Base-by-base conservation (phyloP, 92 coral and sea anemone genomes). In the Porites cylindrica region DNA sequence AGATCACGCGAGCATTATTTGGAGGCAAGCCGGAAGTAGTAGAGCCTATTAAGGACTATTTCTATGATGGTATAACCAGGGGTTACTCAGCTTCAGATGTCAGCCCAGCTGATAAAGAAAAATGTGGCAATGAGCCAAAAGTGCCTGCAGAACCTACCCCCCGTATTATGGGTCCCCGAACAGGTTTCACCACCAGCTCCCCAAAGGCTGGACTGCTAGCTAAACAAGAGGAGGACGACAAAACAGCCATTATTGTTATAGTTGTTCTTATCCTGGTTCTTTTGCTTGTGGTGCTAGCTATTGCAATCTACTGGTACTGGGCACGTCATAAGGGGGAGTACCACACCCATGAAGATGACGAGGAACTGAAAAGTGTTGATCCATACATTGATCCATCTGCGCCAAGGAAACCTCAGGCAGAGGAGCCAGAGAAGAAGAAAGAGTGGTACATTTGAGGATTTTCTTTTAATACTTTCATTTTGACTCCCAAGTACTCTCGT, bases 261-360 rank as follows among this genome's bases (percentile, higher is more conserved):
- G 93, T 95, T 16, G 98, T 93, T 51, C 79, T 95, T 65, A 86
- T 95, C 50, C 75, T 95, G 84, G 85, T 94, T 4, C 84, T 93
- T 9, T 88, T 93, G 10, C 88, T 95, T 21, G 83, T 88, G 3
- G 96, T 90, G 3, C 79, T 93, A 73, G 70, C 88, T n/a, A 89
- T 91, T 23, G 88, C 86, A 13, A 88, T 95, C 77, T 95, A 95
- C 92, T 95, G 96, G 93, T 95, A 95, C 84, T 95, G 95, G 91
- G 90, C 98, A 2, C 93, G 95, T 8, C 96, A 93, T 51, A 95
- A 95, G 96, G 98, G 98, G n/a, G 94, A 91, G 62, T 95, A 95
- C 68, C 98, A 95, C 74, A 95, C 98, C 14, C 96, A 95, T 32
- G 98, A 95, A 72, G 98, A 95, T 47, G 98, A 95, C 12, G 96